A percentile compares a stretch with the other conserved stretches of the same genome.
phyloP scores from a whole-genome alignment of 2,888 invertebrate species.

The Erebia aethiops region DNA sequence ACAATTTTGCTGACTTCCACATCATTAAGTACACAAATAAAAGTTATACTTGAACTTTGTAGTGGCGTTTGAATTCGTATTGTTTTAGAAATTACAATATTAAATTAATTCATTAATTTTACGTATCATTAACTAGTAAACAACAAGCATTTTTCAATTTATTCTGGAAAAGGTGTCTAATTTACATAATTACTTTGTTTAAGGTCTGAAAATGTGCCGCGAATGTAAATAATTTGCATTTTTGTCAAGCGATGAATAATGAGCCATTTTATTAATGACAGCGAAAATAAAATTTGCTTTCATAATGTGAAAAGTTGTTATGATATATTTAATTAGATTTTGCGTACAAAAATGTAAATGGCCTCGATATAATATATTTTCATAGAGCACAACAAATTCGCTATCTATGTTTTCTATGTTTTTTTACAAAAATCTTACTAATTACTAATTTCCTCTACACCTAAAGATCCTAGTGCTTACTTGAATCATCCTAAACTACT shows the following conservation, averaged over 20 bases:
- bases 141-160: constrained; percentile 2
- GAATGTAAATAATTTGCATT: constrained; percentile 33
- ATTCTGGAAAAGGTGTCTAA: constrained; percentile 20
- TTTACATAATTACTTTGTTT: constrained; percentile 32
- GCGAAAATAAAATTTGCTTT: background rate
- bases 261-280: constrained; percentile 27
- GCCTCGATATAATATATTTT: background rate
- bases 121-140: background rate
- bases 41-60: too few species aligned
- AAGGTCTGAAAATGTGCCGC: constrained; percentile 23
- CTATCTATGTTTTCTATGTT: background rate
- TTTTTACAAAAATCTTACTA: background rate
- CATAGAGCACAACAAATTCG: background rate
- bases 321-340: background rate
- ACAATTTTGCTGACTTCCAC: background rate
- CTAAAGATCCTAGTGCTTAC: too few species aligned
- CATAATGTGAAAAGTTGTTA: background rate
- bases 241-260: constrained; percentile 32
- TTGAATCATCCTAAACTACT: too few species aligned
- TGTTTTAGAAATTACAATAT: background rate
- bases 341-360: background rate
- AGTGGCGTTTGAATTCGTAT: too few species aligned
- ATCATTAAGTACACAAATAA: background rate
- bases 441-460: too few species aligned
- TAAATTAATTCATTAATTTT: background rate